Evolutionary conservation across 1,140 invertebrate genomes (phyloP), one percentile per base, ranked within the genome.

Genomic region (Luehdorfia chinensis): DNA sequence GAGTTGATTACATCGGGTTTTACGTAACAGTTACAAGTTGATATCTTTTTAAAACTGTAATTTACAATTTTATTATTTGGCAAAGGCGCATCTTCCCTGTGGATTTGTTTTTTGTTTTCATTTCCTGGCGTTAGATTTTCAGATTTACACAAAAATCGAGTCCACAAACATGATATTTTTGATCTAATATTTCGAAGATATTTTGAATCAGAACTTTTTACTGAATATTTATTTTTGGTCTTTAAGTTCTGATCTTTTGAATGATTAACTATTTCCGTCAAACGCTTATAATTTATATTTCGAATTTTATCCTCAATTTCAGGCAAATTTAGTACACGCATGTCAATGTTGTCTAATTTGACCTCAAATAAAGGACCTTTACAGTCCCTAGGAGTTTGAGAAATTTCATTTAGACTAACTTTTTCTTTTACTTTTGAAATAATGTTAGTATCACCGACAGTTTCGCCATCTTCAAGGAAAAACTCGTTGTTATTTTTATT

Each of bases 91-190:
- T n/a, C n/a, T n/a, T n/a, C n/a, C n/a, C n/a, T n/a, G n/a, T n/a
- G n/a, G n/a, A n/a, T n/a, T n/a, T n/a, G n/a, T n/a, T n/a, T n/a
- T n/a, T n/a, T n/a, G n/a, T n/a, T n/a, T n/a, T n/a, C n/a, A n/a
- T n/a, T n/a, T n/a, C n/a, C n/a, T n/a, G n/a, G n/a, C n/a, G n/a
- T n/a, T n/a, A n/a, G n/a, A n/a, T n/a, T n/a, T n/a, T n/a, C n/a
- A n/a, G n/a, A n/a, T n/a, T n/a, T n/a, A n/a, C n/a, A n/a, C n/a
- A n/a, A 21, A 13, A 15, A 43, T 16, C 39, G 25, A 30, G 14
- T 14, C 39, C 39, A 43, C 18, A 43, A 43, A 34, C 33, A 34
- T 15, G 25, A 43, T 15, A 43, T 43, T 28, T 43, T 43, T 7
- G 39, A 43, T 43, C 11, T 28, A n/a, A 14, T 18, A 4, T 28